Evolutionary conservation across 2,797 vertebrate genomes (phyloP).

Genomic region (Ceyx erithaca): DNA sequence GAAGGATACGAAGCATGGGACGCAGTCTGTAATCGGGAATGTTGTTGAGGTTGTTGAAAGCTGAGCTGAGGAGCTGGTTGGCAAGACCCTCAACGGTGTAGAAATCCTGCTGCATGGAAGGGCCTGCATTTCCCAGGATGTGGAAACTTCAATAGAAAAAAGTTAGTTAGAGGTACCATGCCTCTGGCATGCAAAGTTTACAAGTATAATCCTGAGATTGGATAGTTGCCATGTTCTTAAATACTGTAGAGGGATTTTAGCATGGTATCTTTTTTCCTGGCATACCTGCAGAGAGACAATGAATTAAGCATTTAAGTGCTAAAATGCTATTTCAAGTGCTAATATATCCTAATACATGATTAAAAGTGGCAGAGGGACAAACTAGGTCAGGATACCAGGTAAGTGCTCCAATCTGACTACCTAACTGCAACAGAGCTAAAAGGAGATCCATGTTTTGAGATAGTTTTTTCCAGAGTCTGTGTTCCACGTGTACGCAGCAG

Average conservation of each 20-base stretch:
- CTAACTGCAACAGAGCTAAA: neutral
- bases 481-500: neutral
- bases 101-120: conserved; percentile 93
- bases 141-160: conserved; percentile 84
- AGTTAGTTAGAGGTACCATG: neutral
- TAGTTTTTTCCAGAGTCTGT: neutral
- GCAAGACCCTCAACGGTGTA: conserved; percentile 89
- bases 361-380: neutral
- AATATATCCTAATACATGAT: neutral
- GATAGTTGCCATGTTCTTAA: neutral
- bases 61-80: conserved; percentile 87
- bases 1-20: conserved; percentile 95
- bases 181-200: neutral
- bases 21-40: conserved; percentile 94
- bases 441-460: neutral
- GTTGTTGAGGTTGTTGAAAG: conserved; percentile 88
- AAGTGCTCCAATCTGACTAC: neutral
- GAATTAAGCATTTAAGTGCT: neutral
- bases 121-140: conserved; percentile 88
- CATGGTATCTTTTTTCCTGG: neutral
- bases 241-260: neutral
- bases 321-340: neutral
- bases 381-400: neutral
- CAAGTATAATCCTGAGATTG: neutral
- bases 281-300: neutral